These are phyloP conservation scores for Lucilia cuprina DNA, from an alignment of 1,140 invertebrate genomes.

Conservation along the genomic window DNA sequence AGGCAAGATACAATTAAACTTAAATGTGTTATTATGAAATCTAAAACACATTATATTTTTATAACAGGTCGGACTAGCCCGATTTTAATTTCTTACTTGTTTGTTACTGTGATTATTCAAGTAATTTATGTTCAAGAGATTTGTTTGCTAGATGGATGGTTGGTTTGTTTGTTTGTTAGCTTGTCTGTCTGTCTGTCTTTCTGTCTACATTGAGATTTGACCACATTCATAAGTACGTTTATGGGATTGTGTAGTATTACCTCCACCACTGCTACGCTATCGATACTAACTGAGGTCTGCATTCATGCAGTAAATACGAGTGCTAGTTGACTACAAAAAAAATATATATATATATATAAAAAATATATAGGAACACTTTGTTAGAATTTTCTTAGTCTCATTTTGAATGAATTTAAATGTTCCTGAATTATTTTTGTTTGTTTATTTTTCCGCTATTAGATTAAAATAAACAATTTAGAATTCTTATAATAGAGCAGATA, in stretches of 20 bases:
- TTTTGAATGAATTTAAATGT: slow-evolving; percentile 6
- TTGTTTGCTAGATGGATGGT: neutral
- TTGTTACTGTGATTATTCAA: neutral
- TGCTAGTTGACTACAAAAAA: neutral
- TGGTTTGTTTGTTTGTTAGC: neutral
- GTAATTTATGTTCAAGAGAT: neutral
- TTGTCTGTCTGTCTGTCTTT: neutral
- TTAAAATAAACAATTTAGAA: neutral
- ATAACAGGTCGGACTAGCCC: too few species aligned
- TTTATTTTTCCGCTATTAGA: neutral
- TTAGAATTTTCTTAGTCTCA: neutral
- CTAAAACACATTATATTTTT: too few species aligned
- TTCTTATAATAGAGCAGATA: neutral
- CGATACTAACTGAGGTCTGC: neutral
- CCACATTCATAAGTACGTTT: slow-evolving; percentile 21
- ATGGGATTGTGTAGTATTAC: neutral
- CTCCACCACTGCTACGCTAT: neutral
- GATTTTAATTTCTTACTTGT: too few species aligned
- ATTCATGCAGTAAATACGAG: slow-evolving; percentile 23
- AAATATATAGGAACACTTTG: neutral
- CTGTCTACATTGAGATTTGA: neutral
- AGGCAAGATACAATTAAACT: too few species aligned
- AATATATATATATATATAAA: too few species aligned
- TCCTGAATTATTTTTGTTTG: neutral
- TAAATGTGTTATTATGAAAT: too few species aligned